Conservation (phyloP, 2,797 vertebrate species). For the Erethizon dorsatum region DNA sequence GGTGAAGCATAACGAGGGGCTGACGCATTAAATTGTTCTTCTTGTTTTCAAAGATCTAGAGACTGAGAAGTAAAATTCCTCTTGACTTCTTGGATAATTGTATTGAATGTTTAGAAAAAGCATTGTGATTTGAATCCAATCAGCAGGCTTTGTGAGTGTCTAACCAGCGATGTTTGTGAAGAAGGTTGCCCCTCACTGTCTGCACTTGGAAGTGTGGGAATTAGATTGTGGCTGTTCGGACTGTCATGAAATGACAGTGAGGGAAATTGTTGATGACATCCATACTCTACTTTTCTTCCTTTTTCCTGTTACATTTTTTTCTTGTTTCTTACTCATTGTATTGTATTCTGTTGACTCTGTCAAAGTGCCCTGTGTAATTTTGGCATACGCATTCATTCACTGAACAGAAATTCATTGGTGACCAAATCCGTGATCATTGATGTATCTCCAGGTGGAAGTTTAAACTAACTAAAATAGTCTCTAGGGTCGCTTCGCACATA, state of each 20-base stretch:
- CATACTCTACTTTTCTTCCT: neutral
- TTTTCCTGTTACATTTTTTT: neutral
- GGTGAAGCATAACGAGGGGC: neutral
- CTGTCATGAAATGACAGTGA: neutral
- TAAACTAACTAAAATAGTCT: neutral
- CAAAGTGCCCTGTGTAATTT: neutral
- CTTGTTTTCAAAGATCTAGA: conserved; percentile 14
- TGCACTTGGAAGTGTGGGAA: neutral
- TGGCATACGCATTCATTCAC: neutral
- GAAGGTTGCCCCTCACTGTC: neutral
- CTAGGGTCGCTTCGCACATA: neutral
- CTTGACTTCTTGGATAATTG: neutral
- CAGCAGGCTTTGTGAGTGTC: neutral
- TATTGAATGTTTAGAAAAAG: neutral
- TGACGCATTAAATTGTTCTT: conserved; percentile 29
- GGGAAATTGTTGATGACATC: neutral
- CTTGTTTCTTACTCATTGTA: neutral
- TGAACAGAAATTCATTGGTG: neutral
- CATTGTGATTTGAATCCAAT: neutral
- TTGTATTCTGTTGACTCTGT: neutral
- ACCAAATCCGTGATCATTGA: neutral
- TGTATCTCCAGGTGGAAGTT: neutral
- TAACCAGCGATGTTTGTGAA: neutral
- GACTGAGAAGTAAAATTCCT: neutral
- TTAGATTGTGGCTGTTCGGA: neutral